Conservation (phyloP, 2,888 invertebrate genomes). For the Alloscopus bannaensis region DNA sequence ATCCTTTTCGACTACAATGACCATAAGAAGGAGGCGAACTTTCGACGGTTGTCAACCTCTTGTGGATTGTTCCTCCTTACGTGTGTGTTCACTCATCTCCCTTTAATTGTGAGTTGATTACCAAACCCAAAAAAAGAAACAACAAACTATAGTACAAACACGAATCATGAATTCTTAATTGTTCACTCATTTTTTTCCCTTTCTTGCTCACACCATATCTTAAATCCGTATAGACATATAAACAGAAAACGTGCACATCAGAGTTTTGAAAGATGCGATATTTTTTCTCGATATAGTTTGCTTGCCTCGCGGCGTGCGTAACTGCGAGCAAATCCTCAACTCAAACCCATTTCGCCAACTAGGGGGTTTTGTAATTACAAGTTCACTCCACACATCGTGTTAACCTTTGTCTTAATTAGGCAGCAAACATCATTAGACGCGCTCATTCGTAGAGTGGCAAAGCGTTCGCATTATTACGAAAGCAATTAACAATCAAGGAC, state of each 20-base stretch:
- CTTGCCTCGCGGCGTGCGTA: neutral
- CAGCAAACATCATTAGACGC: constrained; percentile 15
- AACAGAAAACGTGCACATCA: no score
- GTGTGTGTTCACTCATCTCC: constrained; percentile 67
- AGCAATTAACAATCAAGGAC: constrained; percentile 54
- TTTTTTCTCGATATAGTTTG: no score
- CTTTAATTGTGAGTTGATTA: constrained; percentile 61
- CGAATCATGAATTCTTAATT: constrained; percentile 12
- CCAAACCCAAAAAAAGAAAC: neutral
- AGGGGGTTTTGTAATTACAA: neutral
- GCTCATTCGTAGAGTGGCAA: no score
- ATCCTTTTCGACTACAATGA: constrained; percentile 63
- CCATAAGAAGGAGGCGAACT: constrained; percentile 57
- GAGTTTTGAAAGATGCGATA: no score
- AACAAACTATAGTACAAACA: neutral
- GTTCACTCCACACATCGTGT: neutral
- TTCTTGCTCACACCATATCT: neutral
- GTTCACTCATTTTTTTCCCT: neutral
- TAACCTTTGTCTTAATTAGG: constrained; percentile 32
- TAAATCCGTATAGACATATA: no score
- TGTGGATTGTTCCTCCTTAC: constrained; percentile 65
- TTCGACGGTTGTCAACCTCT: constrained; percentile 63
- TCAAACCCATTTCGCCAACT: constrained; percentile 3
- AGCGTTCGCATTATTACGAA: constrained; percentile 3
- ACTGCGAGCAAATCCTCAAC: neutral